Evolutionary conservation across 1,140 invertebrate species (phyloP).

Genomic region (Habropoda laboriosa): DNA sequence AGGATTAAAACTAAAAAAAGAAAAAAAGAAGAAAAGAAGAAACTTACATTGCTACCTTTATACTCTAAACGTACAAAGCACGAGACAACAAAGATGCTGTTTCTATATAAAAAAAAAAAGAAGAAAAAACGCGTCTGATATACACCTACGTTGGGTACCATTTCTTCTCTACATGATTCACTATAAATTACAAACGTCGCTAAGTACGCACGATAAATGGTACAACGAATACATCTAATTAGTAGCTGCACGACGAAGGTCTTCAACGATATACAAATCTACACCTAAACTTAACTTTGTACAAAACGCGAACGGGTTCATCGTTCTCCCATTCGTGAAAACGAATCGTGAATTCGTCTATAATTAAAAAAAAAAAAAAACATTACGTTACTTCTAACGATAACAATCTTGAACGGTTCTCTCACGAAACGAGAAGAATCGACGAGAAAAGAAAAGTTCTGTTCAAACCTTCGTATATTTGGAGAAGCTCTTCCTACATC

Average conservation of each 20-base stretch:
- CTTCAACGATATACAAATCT: conserved; percentile 21
- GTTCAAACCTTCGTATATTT: not conserved
- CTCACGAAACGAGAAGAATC: not conserved
- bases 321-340: not conserved
- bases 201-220: conserved; percentile 7
- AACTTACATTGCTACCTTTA: not conserved
- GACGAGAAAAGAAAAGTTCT: not conserved
- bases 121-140: not conserved
- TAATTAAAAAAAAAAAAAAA: not conserved
- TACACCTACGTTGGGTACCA: not conserved
- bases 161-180: conserved; percentile 15
- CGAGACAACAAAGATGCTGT: not conserved
- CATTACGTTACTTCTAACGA: not conserved
- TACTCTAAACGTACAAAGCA: not conserved
- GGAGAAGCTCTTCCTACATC: not conserved
- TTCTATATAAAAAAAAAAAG: not conserved
- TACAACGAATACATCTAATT: conserved; percentile 26
- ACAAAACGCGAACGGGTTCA: conserved; percentile 31
- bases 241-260: conserved; percentile 65
- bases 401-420: not conserved
- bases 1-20: no score
- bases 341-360: not conserved
- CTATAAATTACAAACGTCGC: conserved; percentile 41
- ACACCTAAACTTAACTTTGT: conserved; percentile 50
- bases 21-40: no score